A percentile compares a stretch with the other conserved stretches of the same genome.
Evolutionary conservation across 2,113 vertebrate genomes (phyloP).

Genomic region (Chaetorhynchus papuensis): DNA sequence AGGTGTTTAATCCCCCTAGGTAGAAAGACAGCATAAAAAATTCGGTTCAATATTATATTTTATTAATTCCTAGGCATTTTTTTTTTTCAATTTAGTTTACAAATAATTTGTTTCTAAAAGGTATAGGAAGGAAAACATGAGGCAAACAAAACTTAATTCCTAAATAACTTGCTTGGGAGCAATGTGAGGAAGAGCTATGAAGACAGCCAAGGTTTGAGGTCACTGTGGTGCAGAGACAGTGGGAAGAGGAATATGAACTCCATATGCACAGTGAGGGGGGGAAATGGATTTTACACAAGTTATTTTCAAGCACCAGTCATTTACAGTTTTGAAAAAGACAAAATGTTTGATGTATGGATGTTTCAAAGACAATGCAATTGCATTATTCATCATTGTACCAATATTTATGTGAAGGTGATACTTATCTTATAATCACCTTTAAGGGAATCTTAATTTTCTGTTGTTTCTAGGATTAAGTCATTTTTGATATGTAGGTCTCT

Average conservation of each 20-base stretch:
- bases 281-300: not conserved
- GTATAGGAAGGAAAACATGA: not conserved
- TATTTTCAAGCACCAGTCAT: not conserved
- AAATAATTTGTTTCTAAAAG: conserved; percentile 1
- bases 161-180: not conserved
- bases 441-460: not conserved
- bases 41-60: not conserved
- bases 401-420: not conserved
- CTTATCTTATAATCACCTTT: not conserved
- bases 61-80: not conserved
- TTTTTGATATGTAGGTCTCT: not conserved
- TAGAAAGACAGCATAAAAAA: not conserved
- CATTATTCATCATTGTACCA: not conserved
- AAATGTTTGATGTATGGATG: not conserved
- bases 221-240: not conserved
- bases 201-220: not conserved
- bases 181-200: not conserved
- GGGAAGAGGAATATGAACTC: not conserved
- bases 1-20: not conserved
- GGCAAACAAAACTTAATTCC: not conserved
- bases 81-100: not conserved
- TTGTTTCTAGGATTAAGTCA: not conserved
- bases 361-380: not conserved
- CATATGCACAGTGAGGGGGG: not conserved
- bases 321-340: not conserved